Evolutionary conservation across 2,113 vertebrate species (phyloP), one percentile per base, ranked within the genome.

Genomic region (Eulemur macaco): DNA sequence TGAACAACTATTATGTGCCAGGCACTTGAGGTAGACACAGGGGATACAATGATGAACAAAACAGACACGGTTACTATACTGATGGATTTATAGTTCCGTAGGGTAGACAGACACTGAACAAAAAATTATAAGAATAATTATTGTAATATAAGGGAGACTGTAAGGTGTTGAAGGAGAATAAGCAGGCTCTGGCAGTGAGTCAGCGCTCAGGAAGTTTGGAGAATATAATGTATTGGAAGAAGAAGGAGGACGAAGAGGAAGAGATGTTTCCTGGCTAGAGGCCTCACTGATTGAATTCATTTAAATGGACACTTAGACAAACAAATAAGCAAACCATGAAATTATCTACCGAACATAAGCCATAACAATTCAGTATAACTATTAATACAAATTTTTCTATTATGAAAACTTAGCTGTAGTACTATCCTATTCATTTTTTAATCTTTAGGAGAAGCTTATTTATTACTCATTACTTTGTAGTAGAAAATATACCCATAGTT

Each of bases 391-490:
- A 87, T 66, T 47, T 7, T 58, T 87, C 76, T 82, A 71, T 15
- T 39, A 5, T 69, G 50, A 64, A 88, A 89, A 88, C 15, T 56
- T 96, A 17, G n/a, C 18, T 85, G 1, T 73, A 68, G 20, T 12
- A n/a, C 5, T 87, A 80, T 29, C 7, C 7, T 68, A 85, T 34
- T 91, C 42, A 71, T 74, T 95, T 93, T 94, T 76, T 91, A 86
- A 21, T 74, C 20, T 37, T 60, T 29, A 76, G 21, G 39, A 84
- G 17, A 83, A 90, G 14, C 7, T 64, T 89, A 91, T 71, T 64
- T 89, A 91, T 71, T 91, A 91, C 17, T 89, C 95, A 74, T 94
- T 82, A 82, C 66, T 64, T 93, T 90, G 3, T 58, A 81, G 58
- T 18, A 91, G 58, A 91, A 88, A 91, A 93, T 64, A 4, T 42